Conservation (phyloP, 2,888 invertebrate species). For the Pelosia muscerda region DNA sequence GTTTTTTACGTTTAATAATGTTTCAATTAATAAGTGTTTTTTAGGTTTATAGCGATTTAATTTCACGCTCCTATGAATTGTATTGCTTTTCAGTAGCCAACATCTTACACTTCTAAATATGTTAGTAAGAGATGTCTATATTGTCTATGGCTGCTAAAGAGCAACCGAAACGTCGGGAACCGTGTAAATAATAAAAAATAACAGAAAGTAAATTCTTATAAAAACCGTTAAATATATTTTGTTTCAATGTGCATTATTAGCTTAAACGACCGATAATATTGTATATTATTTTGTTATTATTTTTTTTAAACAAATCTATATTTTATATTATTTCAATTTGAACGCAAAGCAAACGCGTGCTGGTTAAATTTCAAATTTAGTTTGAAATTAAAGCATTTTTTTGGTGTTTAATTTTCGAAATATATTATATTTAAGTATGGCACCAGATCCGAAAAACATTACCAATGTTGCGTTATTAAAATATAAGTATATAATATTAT, state of each 20-base stretch:
- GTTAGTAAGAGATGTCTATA: no score
- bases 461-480: constrained; percentile 25
- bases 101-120: no score
- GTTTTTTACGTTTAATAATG: not conserved
- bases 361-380: constrained; percentile 1
- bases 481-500: constrained; percentile 21
- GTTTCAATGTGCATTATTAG: not conserved
- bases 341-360: not conserved
- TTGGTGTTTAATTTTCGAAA: constrained; percentile 21
- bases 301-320: not conserved
- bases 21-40: not conserved
- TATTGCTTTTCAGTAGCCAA: not conserved
- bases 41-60: not conserved
- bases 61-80: not conserved
- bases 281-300: not conserved
- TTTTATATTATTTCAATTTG: not conserved
- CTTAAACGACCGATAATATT: not conserved
- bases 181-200: not conserved
- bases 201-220: not conserved
- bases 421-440: constrained; percentile 37
- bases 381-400: constrained; percentile 19
- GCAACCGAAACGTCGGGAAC: no score
- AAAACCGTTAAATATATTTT: not conserved
- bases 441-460: constrained; percentile 34
- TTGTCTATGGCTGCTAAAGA: no score